A percentile compares a stretch with the other conserved stretches of the same genome.
phyloP scores from a whole-genome alignment of 2,113 vertebrate genomes.

The Oostethus manadensis region DNA sequence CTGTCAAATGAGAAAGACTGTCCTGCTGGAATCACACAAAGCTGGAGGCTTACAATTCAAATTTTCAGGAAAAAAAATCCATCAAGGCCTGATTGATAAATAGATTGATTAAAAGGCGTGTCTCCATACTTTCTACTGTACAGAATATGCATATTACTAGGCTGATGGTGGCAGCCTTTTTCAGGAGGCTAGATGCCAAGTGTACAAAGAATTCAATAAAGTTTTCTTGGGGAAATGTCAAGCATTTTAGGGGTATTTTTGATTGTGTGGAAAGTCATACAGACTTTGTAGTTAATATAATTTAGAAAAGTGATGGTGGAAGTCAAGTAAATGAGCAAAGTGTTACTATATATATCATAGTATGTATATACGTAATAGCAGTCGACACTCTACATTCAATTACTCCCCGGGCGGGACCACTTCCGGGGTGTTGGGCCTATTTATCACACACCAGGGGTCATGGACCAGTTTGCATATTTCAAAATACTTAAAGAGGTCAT shows the following conservation, averaged over 20 bases:
- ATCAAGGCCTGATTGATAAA: background rate
- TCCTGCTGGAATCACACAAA: background rate
- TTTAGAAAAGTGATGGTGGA: background rate
- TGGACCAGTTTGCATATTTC: no score
- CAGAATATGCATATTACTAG: background rate
- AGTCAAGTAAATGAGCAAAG: background rate
- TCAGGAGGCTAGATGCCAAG: background rate
- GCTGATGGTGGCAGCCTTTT: background rate
- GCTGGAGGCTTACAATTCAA: no score
- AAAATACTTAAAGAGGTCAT: no score
- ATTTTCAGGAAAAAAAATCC: no score
- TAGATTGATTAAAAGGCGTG: background rate
- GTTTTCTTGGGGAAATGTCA: background rate
- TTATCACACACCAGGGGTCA: no score
- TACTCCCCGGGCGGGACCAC: no score
- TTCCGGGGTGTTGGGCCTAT: no score
- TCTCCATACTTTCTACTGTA: background rate
- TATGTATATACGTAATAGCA: no score
- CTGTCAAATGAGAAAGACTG: constrained; percentile 18
- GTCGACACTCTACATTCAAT: no score
- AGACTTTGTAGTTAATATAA: background rate
- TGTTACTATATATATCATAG: background rate
- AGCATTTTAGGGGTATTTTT: background rate
- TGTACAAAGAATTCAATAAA: background rate
- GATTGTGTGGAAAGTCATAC: background rate